phyloP scores from a whole-genome alignment of 30 jellyfish, hydroid and myxozoan genomes.

The Pelagia noctiluca region DNA sequence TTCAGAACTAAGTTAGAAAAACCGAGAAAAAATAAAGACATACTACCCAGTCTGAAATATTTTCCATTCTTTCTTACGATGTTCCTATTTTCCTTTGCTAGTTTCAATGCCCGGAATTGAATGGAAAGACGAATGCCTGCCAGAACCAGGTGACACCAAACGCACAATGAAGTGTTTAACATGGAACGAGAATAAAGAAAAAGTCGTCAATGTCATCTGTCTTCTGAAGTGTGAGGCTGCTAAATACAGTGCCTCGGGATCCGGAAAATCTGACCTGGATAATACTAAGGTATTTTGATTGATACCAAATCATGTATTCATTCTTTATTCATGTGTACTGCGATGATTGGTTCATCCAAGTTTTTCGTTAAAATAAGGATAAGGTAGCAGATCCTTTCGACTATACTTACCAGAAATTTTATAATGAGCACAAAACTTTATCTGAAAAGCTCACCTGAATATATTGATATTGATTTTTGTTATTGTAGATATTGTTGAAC shows the following conservation, averaged over 20 bases:
- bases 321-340: no score
- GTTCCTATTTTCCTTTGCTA: neutral
- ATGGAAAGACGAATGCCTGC: conserved; percentile 1
- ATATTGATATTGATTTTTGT: no score
- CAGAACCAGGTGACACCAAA: neutral
- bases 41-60: neutral
- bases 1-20: no score
- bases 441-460: no score
- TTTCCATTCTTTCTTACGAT: neutral
- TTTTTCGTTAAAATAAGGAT: no score
- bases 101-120: conserved; percentile 28
- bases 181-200: conserved; percentile 23
- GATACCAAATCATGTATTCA: no score
- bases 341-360: no score
- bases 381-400: no score
- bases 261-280: conserved; percentile 1
- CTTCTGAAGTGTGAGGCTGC: conserved; percentile 39
- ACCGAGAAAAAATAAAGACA: neutral
- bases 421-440: no score
- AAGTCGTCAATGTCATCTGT: conserved; percentile 25
- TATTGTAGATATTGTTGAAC: conserved; percentile 24
- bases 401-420: no score
- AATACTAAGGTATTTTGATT: conserved; percentile 11
- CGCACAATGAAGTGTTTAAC: conserved; percentile 10
- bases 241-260: conserved; percentile 32